Percentiles rank a stretch among this genome's conserved stretches.
Evolutionary conservation across 2,113 vertebrate genomes (phyloP).

Genomic region (Elephas maximus): DNA sequence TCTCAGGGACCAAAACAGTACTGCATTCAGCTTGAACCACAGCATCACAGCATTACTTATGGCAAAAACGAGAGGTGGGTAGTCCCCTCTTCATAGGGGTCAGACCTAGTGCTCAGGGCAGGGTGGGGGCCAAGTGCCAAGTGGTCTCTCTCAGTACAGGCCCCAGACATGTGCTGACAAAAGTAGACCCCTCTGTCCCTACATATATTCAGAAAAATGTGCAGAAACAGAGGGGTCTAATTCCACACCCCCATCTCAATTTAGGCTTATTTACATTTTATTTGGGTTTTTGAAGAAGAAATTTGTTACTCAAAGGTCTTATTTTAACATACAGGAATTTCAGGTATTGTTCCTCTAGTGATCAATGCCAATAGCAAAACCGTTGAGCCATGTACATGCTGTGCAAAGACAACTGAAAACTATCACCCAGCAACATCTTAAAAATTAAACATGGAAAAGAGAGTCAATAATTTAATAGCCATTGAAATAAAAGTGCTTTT

Average conservation of each 20-base stretch:
- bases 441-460: slow-evolving; percentile 21
- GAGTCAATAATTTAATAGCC: neutral
- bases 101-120: neutral
- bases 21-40: neutral
- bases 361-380: neutral
- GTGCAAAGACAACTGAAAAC: neutral
- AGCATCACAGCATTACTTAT: neutral
- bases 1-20: neutral
- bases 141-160: neutral
- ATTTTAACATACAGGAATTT: neutral
- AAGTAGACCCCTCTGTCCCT: neutral
- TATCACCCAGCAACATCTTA: neutral
- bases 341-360: neutral
- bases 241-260: neutral
- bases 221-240: neutral
- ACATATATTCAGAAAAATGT: neutral
- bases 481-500: neutral
- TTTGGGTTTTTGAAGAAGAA: neutral
- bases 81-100: neutral
- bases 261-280: neutral
- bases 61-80: neutral
- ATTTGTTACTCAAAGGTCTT: neutral
- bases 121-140: neutral
- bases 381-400: neutral
- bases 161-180: neutral